Conservation (phyloP, 2,888 invertebrate genomes). For the Dorcus hopei region DNA sequence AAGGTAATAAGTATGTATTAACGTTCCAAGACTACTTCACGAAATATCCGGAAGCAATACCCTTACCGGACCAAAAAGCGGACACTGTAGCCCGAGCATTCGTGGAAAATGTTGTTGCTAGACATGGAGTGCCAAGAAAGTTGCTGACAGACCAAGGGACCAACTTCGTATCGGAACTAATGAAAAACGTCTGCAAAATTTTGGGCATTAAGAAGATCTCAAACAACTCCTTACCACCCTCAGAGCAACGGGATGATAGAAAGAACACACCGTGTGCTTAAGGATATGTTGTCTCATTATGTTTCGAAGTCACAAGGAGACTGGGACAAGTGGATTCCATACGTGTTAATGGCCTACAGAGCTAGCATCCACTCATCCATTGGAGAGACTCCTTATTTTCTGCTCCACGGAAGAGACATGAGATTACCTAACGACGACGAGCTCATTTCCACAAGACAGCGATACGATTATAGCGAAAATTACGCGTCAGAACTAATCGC, state of each 20-base stretch:
- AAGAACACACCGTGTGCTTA: slow-evolving; percentile 32
- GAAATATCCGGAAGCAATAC: too few species aligned
- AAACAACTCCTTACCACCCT: too few species aligned
- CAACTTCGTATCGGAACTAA: too few species aligned
- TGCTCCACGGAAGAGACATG: slow-evolving; percentile 27
- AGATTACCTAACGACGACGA: slow-evolving; percentile 23
- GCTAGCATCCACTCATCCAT: slow-evolving; percentile 21
- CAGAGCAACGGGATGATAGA: slow-evolving; percentile 35
- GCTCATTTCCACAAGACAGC: slow-evolving; percentile 9
- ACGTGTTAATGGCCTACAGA: slow-evolving; percentile 28
- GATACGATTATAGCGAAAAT: slow-evolving; percentile 22
- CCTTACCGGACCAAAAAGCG: too few species aligned
- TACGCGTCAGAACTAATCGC: slow-evolving; percentile 15
- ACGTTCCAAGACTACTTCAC: too few species aligned
- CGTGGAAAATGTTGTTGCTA: too few species aligned
- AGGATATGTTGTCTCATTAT: slow-evolving; percentile 31
- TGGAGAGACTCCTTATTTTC: slow-evolving; percentile 24
- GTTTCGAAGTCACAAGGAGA: slow-evolving; percentile 24
- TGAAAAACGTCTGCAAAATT: too few species aligned
- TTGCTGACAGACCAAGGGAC: too few species aligned
- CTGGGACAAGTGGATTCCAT: slow-evolving; percentile 35
- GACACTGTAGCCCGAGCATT: too few species aligned
- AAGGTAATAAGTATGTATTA: too few species aligned
- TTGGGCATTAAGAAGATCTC: too few species aligned
- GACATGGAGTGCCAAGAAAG: too few species aligned